Evolutionary conservation across 2,888 invertebrate species (phyloP).

Genomic region (Cantharis flavilabris): DNA sequence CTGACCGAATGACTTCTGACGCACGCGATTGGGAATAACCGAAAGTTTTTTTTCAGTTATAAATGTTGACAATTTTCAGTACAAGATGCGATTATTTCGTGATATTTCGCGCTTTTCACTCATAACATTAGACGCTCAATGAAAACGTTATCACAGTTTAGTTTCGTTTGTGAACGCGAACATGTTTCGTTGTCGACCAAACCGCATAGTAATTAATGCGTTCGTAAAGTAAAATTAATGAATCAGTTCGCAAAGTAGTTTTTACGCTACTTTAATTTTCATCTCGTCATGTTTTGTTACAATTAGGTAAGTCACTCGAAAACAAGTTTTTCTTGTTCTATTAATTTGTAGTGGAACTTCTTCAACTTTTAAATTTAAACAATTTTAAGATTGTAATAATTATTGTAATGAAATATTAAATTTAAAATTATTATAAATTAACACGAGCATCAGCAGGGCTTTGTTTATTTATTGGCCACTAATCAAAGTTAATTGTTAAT

Average conservation of each 20-base stretch:
- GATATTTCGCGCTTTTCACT: neutral
- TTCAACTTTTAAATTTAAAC: neutral
- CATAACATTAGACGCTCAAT: neutral
- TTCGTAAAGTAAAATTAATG: neutral
- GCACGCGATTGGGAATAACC: neutral
- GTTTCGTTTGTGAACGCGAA: neutral
- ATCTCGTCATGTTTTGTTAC: neutral
- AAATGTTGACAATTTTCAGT: neutral
- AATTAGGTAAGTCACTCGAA: neutral
- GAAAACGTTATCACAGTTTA: slow-evolving; percentile 1
- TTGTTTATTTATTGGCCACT: neutral
- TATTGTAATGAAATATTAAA: neutral
- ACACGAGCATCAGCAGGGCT: neutral
- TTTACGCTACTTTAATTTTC: neutral
- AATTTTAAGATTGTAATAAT: neutral
- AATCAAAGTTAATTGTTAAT: neutral
- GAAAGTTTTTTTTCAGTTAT: neutral
- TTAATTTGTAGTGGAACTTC: neutral
- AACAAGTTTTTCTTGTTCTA: neutral
- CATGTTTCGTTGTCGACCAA: neutral
- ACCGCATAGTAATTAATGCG: neutral
- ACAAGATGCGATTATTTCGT: neutral
- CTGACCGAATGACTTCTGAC: neutral
- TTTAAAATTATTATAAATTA: neutral
- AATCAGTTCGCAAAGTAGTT: neutral